Conservation (phyloP, 2,113 vertebrate species). For the Paramisgurnus dabryanus region DNA sequence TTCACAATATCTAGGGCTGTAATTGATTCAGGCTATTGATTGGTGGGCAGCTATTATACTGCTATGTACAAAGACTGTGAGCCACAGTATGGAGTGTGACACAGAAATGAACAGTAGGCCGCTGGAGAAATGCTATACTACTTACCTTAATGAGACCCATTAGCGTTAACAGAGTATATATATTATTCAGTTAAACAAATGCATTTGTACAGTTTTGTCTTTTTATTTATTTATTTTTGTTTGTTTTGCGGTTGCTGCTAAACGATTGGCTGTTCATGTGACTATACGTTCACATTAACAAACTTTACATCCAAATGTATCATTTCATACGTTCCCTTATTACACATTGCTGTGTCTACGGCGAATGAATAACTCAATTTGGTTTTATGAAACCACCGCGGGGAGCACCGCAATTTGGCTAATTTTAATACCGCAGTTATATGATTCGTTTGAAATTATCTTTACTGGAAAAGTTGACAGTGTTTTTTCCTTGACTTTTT, state of each 20-base stretch:
- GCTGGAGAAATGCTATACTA: conserved; percentile 13
- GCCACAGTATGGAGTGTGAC: conserved; percentile 4
- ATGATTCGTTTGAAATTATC: conserved; percentile 53
- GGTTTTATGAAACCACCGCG: conserved; percentile 54
- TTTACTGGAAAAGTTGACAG: conserved; percentile 20
- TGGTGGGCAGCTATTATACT: conserved; percentile 28
- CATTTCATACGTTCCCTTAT: conserved; percentile 59
- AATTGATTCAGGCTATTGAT: conserved; percentile 51
- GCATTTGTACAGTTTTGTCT: conserved; percentile 57
- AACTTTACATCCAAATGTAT: conserved; percentile 58
- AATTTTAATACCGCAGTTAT: conserved; percentile 47
- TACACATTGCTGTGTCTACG: conserved; percentile 34
- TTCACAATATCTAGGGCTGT: conserved; percentile 30
- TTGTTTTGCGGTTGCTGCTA: conserved; percentile 29
- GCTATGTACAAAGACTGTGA: conserved; percentile 24
- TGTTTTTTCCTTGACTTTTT: no score
- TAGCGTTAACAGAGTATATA: conserved; percentile 28
- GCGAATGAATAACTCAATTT: conserved; percentile 57
- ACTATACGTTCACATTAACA: conserved; percentile 53
- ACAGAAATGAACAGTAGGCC: background rate
- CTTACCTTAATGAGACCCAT: conserved; percentile 44
- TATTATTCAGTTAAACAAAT: conserved; percentile 62
- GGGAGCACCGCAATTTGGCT: conserved; percentile 49
- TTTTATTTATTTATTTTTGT: background rate
- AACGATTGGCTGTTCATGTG: conserved; percentile 58